Conservation (phyloP, 2,888 invertebrate species). For the Platypus cylindrus region DNA sequence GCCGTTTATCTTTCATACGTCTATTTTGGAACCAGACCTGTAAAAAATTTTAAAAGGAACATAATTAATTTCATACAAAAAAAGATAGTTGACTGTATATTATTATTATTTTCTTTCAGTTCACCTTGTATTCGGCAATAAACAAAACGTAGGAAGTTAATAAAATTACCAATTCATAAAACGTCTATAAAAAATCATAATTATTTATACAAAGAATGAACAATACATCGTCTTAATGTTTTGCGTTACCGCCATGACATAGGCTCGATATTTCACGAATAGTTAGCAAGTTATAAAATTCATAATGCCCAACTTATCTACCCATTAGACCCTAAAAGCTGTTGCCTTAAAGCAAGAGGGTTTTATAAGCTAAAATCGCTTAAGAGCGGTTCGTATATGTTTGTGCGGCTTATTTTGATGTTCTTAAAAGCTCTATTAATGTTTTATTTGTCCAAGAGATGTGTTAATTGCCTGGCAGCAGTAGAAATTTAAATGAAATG, state of each 20-base stretch:
- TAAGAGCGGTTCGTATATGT: slow-evolving; percentile 16
- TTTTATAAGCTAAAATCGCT: slow-evolving; percentile 24
- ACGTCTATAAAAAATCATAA: slow-evolving; percentile 9
- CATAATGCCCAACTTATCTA: slow-evolving; percentile 33
- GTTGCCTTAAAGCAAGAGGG: slow-evolving; percentile 14
- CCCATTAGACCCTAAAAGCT: slow-evolving; percentile 30
- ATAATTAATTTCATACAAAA: too few species aligned
- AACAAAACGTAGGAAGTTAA: slow-evolving; percentile 1
- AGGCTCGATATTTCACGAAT: slow-evolving; percentile 26
- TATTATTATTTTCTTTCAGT: too few species aligned
- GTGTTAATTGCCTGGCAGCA: slow-evolving; percentile 28
- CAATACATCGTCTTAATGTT: slow-evolving; percentile 11
- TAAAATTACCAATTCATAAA: slow-evolving; percentile 8
- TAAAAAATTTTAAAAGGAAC: too few species aligned
- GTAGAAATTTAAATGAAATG: slow-evolving; percentile 8
- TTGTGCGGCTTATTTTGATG: slow-evolving; percentile 18
- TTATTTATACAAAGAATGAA: slow-evolving; percentile 13
- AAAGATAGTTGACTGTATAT: too few species aligned
- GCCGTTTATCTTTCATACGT: slow-evolving; percentile 94
- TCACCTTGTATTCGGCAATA: not conserved
- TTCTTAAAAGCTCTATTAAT: slow-evolving; percentile 33
- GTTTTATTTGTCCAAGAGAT: slow-evolving; percentile 28
- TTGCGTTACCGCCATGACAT: slow-evolving; percentile 11
- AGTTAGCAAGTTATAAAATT: slow-evolving; percentile 34
- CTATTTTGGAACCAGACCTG: slow-evolving; percentile 98